These are phyloP conservation scores for Dimorphilus gyrociliatus DNA, from an alignment of 2,888 invertebrate species.

Conservation along the genomic window DNA sequence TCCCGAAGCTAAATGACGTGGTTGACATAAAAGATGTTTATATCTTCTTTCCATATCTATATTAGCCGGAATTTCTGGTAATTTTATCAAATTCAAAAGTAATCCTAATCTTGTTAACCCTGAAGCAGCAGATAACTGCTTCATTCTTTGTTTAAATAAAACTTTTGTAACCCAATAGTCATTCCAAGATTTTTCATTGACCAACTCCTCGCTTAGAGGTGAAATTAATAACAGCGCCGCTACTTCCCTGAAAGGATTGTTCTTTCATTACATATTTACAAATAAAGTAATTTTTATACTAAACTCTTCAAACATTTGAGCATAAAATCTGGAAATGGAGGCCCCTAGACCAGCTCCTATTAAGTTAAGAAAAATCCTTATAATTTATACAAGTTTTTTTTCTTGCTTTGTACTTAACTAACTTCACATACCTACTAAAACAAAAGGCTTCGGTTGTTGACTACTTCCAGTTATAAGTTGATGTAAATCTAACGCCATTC, in stretches of 20 bases:
- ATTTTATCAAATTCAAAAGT: constrained; percentile 20
- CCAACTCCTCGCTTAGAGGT: too few relatives aligned
- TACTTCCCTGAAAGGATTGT: background rate
- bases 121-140: constrained; percentile 22
- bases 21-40: constrained; percentile 33
- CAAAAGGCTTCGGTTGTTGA: constrained; percentile 26
- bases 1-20: constrained; percentile 29
- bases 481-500: constrained; percentile 32
- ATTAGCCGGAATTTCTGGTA: constrained; percentile 11
- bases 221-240: too few relatives aligned
- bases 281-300: constrained; percentile 1
- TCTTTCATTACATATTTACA: background rate
- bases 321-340: constrained; percentile 27
- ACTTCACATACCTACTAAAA: too few relatives aligned
- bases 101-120: constrained; percentile 28
- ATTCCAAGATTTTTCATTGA: too few relatives aligned
- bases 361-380: too few relatives aligned
- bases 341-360: constrained; percentile 33
- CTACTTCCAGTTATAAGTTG: constrained; percentile 23
- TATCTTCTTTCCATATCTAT: too few relatives aligned
- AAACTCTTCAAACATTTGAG: constrained; percentile 31
- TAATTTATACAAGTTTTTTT: too few relatives aligned
- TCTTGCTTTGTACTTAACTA: too few relatives aligned
- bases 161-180: too few relatives aligned
- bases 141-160: background rate